Base-by-base conservation (phyloP, 2,797 vertebrate genomes). In the Antennarius maculatus region DNA sequence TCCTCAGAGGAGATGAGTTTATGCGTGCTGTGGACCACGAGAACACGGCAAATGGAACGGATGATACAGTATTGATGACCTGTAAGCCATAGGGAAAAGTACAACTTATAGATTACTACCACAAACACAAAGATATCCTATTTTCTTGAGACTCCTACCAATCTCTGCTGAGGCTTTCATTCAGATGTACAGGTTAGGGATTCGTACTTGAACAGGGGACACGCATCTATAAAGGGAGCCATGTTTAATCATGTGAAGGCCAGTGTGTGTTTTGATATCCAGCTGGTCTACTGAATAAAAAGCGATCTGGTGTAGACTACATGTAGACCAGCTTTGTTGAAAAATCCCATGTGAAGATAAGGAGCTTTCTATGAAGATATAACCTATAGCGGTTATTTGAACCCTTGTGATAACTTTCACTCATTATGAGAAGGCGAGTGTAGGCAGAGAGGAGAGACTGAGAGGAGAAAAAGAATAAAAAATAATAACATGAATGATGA, bases 11-110 rank as follows among this genome's bases (percentile, higher is more conserved):
- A 77, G 54, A 66, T 31, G 2, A 58, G 67, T 63, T 61, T 81
- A 80, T 86, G 78, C 76, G 69, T 57, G 66, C 73, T 2, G 56
- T 47, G 69, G 74, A 82, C 73, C 84, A 67, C 17, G 47, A 81
- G 84, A 82, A 78, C 72, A 82, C 74, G 53, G 75, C 65, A 81
- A 88, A 86, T 84, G 79, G 85, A 70, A 65, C 81, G 76, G 65
- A 82, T 82, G 83, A 84, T 86, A 77, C 69, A 74, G 75, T 84
- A 84, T 85, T 82, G 77, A 88, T 87, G 85, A 87, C 85, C 87
- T 63, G 76, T 65, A 64, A 82, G 77, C 80, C 76, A 76, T 58
- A 59, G 87, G 85, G 82, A 79, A 69, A 69, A 77, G 62, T 45
- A 77, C 80, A 82, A 81, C 61, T 55, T 86, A 89, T 80, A 76